Conservation (phyloP, 2,113 vertebrate genomes). For the Coreoperca whiteheadi region DNA sequence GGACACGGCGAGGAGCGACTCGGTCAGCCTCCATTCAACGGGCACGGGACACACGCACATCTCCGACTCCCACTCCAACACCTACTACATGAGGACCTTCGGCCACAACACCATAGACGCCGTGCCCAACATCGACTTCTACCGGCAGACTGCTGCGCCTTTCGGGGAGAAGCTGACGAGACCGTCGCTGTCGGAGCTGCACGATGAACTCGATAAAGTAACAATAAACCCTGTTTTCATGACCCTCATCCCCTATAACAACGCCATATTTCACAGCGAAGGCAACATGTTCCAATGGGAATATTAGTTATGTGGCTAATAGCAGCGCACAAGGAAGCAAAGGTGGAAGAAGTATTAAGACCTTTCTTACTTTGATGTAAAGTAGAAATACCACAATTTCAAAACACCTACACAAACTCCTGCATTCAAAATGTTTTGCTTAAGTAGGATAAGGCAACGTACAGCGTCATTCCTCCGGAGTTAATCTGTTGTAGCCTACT, state of each 20-base stretch:
- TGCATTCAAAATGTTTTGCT: no score
- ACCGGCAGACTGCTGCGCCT: conserved; percentile 90
- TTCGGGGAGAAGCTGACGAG: conserved; percentile 93
- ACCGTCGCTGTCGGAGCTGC: conserved; percentile 94
- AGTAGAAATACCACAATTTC: no score
- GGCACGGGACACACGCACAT: conserved; percentile 90
- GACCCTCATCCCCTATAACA: background rate
- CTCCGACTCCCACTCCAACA: conserved; percentile 96
- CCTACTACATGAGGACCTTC: conserved; percentile 97
- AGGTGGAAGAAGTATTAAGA: no score
- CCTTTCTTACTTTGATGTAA: no score
- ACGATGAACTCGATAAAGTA: conserved; percentile 96
- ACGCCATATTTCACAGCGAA: background rate
- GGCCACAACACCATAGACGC: conserved; percentile 99
- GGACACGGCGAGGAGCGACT: conserved; percentile 89
- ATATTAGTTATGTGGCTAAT: background rate
- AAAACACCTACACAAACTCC: no score
- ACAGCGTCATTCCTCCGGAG: no score
- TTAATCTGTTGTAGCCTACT: no score
- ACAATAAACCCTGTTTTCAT: background rate
- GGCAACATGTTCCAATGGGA: background rate
- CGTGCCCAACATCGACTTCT: conserved; percentile 96
- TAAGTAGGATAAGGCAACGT: no score
- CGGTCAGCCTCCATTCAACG: conserved; percentile 92
- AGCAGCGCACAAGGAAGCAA: no score